These are phyloP conservation scores for Coracias cyanogaster DNA, from an alignment of 2,797 vertebrate species.

Conservation along the genomic window DNA sequence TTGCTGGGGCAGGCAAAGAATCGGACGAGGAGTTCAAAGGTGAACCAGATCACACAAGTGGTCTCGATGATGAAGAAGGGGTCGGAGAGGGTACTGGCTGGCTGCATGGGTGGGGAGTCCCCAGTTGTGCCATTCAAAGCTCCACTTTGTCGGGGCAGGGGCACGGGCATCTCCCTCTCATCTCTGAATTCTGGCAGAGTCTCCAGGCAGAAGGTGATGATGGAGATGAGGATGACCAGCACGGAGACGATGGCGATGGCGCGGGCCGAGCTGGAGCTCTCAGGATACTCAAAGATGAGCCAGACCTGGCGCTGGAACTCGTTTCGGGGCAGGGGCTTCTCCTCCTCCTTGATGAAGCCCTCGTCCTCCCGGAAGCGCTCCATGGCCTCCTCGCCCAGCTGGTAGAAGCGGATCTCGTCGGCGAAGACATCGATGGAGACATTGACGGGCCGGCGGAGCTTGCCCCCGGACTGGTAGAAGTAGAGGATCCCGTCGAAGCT, in stretches of 20 bases:
- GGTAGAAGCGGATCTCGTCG: constrained; percentile 95
- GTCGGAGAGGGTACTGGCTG: constrained; percentile 85
- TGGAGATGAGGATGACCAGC: constrained; percentile 95
- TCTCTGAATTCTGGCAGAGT: constrained; percentile 95
- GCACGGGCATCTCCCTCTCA: constrained; percentile 85
- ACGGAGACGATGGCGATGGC: constrained; percentile 96
- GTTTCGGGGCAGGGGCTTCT: constrained; percentile 89
- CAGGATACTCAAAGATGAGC: constrained; percentile 97
- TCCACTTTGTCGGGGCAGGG: constrained; percentile 49
- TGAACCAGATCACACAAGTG: constrained; percentile 97
- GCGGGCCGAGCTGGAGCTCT: constrained; percentile 92
- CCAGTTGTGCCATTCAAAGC: constrained; percentile 28
- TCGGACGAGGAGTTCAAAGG: constrained; percentile 93
- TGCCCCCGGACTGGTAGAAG: constrained; percentile 95
- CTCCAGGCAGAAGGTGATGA: constrained; percentile 97
- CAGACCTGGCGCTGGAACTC: constrained; percentile 98
- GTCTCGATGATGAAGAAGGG: constrained; percentile 98
- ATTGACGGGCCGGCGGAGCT: constrained; percentile 92
- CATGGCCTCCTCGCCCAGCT: constrained; percentile 94
- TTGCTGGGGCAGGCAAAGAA: constrained; percentile 95
- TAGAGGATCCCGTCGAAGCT: constrained; percentile 96
- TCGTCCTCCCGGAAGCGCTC: constrained; percentile 94
- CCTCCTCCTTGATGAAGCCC: constrained; percentile 93
- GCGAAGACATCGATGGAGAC: constrained; percentile 95
- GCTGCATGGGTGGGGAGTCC: constrained; percentile 73